Base-by-base conservation (phyloP, 2,797 vertebrate species). In the Thripadectes ignobilis region DNA sequence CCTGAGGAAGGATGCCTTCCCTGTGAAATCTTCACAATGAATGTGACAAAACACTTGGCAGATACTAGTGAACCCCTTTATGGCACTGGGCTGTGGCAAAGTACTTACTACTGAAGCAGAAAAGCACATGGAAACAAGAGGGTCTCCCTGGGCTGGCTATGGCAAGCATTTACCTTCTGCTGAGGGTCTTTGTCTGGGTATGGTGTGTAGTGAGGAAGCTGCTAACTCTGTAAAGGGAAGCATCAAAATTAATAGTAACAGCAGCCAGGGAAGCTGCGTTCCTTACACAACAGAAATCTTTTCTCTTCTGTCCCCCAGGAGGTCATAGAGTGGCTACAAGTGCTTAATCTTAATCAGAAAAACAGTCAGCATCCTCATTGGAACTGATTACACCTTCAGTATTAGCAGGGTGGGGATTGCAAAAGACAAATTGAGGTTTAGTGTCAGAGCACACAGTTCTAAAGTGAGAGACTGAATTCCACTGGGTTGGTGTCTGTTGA, bases 41-140 rank as follows among this genome's bases (percentile, higher is more conserved):
- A 39, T 19, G 49, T 24, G 54, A 77, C 29, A 81, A 68, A 81
- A 62, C 0, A 0, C 48, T 84, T 2, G 0, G 51, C 58, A 54
- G 34, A 21, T 34, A 45, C 20, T 43, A n/a, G 27, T 2, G 18
- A 82, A 52, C 48, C 21, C 66, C 59, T 63, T 41, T 46, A 69
- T 0, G 6, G 34, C n/a, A 20, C 34, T 4, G 7, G 48, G 45
- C 59, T 52, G 32, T 7, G 27, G 27, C 45, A 39, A 32, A 77
- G 68, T 16, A 17, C 51, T 78, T 39, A 15, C 36, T 52, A 10
- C n/a, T 32, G 58, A 62, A 79, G 46, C 30, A 77, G 38, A 49
- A 51, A 58, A 77, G 32, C 0, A 0, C 29, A 12, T 0, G 4
- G 24, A 63, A 83, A 85, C 6, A 51, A 51, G 36, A 76, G 51